phyloP scores from a whole-genome alignment of 2,888 invertebrate species.

The Acrobasis suavella region DNA sequence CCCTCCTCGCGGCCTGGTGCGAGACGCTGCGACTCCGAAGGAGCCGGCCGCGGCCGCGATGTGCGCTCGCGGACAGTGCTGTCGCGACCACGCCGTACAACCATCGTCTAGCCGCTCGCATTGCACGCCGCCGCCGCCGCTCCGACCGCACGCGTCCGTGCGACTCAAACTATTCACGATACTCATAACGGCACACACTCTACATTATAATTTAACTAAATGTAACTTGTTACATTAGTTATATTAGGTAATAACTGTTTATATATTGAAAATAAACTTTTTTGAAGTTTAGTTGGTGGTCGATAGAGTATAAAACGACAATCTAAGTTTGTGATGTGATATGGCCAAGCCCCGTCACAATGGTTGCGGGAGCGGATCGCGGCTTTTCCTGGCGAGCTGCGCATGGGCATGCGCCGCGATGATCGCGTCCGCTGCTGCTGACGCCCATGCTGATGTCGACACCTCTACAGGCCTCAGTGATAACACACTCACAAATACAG shows the following conservation, averaged over 20 bases:
- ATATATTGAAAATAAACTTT: slow-evolving; percentile 26
- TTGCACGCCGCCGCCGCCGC: slow-evolving; percentile 31
- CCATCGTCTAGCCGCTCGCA: slow-evolving; percentile 42
- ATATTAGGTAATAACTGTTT: slow-evolving; percentile 24
- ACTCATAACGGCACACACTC: slow-evolving; percentile 26
- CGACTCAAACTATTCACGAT: slow-evolving; percentile 37
- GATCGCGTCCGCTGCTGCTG: slow-evolving; percentile 50
- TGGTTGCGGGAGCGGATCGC: slow-evolving; percentile 42
- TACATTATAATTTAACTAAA: slow-evolving; percentile 29
- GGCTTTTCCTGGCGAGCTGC: slow-evolving; percentile 56
- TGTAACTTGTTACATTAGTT: slow-evolving; percentile 17
- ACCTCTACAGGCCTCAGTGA: slow-evolving; percentile 78
- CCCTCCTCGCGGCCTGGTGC: slow-evolving; percentile 71
- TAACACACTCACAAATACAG: slow-evolving; percentile 75
- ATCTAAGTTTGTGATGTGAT: slow-evolving; percentile 71
- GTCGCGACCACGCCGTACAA: slow-evolving; percentile 63
- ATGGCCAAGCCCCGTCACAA: slow-evolving; percentile 60
- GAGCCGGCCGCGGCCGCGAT: slow-evolving; percentile 70
- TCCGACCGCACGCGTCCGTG: slow-evolving; percentile 34
- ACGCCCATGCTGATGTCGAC: slow-evolving; percentile 69
- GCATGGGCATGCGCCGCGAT: slow-evolving; percentile 77
- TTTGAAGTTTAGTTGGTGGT: slow-evolving; percentile 37
- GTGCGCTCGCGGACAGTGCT: slow-evolving; percentile 67
- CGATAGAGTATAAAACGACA: slow-evolving; percentile 30
- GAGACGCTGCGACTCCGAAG: slow-evolving; percentile 68